Evolutionary conservation across 2,888 invertebrate genomes (phyloP), one percentile per base, ranked within the genome.

Genomic region (Apantesis nais): DNA sequence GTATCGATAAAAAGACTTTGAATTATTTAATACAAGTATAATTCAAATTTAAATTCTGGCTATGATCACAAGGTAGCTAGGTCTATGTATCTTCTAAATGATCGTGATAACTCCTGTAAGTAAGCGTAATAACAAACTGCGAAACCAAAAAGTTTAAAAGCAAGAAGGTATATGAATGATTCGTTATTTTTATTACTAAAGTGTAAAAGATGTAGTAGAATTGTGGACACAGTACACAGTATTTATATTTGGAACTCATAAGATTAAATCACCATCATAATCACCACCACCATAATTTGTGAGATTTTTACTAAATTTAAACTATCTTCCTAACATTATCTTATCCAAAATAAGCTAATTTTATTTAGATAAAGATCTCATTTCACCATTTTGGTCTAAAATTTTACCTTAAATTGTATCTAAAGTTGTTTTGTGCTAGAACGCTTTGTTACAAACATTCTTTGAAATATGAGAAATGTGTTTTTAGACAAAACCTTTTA

Each of bases 1-100:
- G 74, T 68, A 80, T 78, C 85, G 86, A 89, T 90, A 90, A 88
- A 48, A 58, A 2, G 14, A 7, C 12, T 29, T 58, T 25, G 5
- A 58, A 58, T 29, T 25, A 58, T 48, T 48, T 48, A 22, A 16
- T 7, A 7, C 14, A 41, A 41, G 2, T 16, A 41, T 41, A 41
- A 16, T n/a, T n/a, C n/a, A n/a, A n/a, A n/a, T 41, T 16, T 41
- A 12, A 41, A 16, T 16, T 16, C 16, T 41, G 41, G 41, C 41
- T 4, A 16, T 37, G 8, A 8, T n/a, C n/a, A n/a, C 14, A 41
- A 16, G 41, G 1, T 41, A 16, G 16, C 7, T 16, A 12, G n/a
- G n/a, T n/a, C n/a, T n/a, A 16, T 41, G 41, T 41, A 41, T 41
- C 41, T 41, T 16, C 14, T 41, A 4, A 11, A 12, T 39, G 39